phyloP scores from a whole-genome alignment of 2,888 invertebrate genomes.

The Campoletis raptor region DNA sequence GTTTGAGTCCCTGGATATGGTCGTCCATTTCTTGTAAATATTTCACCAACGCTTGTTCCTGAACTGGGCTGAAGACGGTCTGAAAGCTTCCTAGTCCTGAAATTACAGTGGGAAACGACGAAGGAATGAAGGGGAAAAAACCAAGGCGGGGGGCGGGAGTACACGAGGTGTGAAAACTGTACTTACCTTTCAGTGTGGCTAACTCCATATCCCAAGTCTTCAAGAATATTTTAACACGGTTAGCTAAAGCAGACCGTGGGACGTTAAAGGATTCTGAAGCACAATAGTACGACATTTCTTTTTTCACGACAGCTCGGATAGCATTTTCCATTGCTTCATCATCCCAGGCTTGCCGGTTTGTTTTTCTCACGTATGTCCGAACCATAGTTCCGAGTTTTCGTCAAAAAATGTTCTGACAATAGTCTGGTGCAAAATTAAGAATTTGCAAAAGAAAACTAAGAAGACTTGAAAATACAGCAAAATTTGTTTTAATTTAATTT shows the following conservation, averaged over 20 bases:
- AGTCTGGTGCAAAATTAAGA: neutral
- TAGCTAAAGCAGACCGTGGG: neutral
- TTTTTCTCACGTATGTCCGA: constrained; percentile 1
- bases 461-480: no score
- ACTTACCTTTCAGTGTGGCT: constrained; percentile 1
- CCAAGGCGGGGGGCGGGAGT: neutral
- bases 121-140: neutral
- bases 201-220: constrained; percentile 4
- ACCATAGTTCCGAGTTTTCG: neutral
- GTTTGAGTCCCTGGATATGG: neutral
- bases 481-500: no score
- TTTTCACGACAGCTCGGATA: neutral
- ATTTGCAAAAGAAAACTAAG: no score
- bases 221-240: neutral
- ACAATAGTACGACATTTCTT: neutral
- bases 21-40: neutral
- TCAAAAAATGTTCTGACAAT: neutral
- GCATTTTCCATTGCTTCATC: neutral
- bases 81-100: neutral
- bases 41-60: neutral
- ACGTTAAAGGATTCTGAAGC: neutral
- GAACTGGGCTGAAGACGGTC: neutral
- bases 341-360: no score
- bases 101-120: neutral
- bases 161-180: neutral